Evolutionary conservation across 2,888 invertebrate genomes (phyloP).

Genomic region (Philhelius pedissequus): DNA sequence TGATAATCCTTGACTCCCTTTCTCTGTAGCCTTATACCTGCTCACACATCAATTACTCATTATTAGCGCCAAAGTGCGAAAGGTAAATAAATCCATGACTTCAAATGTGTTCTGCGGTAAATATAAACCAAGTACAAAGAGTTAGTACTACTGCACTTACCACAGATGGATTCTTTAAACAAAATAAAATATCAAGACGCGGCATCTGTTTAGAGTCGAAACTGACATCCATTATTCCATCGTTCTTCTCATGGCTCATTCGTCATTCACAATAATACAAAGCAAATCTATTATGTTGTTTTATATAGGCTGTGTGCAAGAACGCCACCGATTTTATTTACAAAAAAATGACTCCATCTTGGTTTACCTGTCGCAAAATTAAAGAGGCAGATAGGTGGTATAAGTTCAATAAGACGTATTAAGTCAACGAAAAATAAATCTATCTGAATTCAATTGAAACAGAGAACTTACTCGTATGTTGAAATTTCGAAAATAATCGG

Average conservation of each 20-base stretch:
- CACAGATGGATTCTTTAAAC: background rate
- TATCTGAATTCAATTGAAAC: background rate
- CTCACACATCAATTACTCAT: background rate
- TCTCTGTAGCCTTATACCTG: too few species aligned
- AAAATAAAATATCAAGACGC: background rate
- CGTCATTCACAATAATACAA: background rate
- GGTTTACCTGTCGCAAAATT: background rate
- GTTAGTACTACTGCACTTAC: background rate
- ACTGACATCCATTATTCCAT: background rate
- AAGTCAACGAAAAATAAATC: background rate
- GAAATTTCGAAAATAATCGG: background rate
- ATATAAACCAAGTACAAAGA: background rate
- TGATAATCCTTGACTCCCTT: background rate
- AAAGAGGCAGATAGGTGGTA: background rate
- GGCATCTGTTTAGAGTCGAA: background rate
- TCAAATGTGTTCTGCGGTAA: background rate
- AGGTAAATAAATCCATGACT: constrained; percentile 1
- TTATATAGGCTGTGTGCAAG: background rate
- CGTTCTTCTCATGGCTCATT: background rate
- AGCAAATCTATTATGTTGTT: background rate
- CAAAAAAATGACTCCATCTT: background rate
- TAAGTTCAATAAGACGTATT: too few species aligned
- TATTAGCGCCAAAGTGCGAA: constrained; percentile 5
- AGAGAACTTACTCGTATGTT: background rate
- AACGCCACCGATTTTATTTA: background rate